These are phyloP conservation scores for Nanorana parkeri DNA, from an alignment of 2,113 vertebrate species.

Conservation along the genomic window DNA sequence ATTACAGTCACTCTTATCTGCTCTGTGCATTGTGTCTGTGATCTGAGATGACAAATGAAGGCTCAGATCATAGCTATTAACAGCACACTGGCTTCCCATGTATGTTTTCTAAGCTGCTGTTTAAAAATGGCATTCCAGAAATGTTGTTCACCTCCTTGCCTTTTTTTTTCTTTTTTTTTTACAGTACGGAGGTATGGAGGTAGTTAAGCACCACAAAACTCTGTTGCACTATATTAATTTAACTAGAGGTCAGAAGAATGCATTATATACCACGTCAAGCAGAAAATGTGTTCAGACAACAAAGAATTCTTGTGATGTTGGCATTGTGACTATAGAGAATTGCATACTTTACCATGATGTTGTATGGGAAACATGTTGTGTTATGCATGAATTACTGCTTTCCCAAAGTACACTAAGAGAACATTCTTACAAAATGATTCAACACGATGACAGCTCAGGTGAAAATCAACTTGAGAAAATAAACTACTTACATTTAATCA, in stretches of 20 bases:
- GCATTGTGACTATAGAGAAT: constrained; percentile 55
- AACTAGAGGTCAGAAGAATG: constrained; percentile 68
- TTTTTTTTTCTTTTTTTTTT: too few relatives aligned
- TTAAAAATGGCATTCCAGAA: too few relatives aligned
- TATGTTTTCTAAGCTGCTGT: too few relatives aligned
- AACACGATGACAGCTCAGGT: constrained; percentile 48
- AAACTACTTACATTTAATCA: constrained; percentile 49
- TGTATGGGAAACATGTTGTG: constrained; percentile 53
- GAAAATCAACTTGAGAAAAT: constrained; percentile 45
- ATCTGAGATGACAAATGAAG: too few relatives aligned
- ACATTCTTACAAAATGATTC: constrained; percentile 50
- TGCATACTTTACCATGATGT: constrained; percentile 59
- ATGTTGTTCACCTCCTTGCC: too few relatives aligned
- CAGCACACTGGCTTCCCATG: too few relatives aligned
- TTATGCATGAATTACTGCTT: constrained; percentile 54
- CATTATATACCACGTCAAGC: constrained; percentile 61
- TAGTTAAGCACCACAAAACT: constrained; percentile 61
- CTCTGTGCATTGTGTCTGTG: too few relatives aligned
- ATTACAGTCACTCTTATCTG: too few relatives aligned
- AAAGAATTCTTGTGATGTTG: constrained; percentile 62
- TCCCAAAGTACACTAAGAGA: constrained; percentile 53
- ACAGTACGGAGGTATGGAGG: too few relatives aligned
- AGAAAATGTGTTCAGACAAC: constrained; percentile 65
- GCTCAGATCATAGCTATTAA: too few relatives aligned
- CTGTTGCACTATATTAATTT: constrained; percentile 61